phyloP scores from a whole-genome alignment of 2,888 invertebrate species.

The Clepsis dumicolana region DNA sequence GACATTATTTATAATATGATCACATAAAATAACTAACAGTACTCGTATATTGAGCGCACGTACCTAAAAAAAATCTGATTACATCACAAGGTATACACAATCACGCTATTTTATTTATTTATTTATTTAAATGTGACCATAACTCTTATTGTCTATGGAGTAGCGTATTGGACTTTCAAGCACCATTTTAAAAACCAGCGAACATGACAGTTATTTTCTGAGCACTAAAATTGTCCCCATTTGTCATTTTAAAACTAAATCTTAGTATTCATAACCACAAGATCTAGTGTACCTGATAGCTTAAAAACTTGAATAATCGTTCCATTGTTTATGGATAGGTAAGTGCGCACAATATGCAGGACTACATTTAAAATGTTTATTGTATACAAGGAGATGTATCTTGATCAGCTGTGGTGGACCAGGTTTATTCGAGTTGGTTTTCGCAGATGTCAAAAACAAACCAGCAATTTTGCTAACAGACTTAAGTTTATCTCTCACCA shows the following conservation, averaged over 20 bases:
- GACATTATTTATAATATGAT: slow-evolving; percentile 30
- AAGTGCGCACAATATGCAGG: slow-evolving; percentile 14
- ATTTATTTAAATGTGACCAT: too few relatives aligned
- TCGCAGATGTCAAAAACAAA: neutral
- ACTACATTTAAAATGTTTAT: slow-evolving; percentile 1
- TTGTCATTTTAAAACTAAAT: neutral
- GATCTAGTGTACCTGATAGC: neutral
- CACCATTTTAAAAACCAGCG: neutral
- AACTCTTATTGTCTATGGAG: neutral
- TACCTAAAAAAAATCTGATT: neutral
- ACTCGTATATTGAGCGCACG: neutral
- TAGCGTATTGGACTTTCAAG: neutral
- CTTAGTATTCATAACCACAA: neutral
- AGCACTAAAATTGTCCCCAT: neutral
- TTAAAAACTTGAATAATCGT: slow-evolving; percentile 21
- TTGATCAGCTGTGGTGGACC: neutral
- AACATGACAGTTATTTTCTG: neutral
- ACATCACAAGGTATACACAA: neutral
- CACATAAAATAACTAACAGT: slow-evolving; percentile 6
- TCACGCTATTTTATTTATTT: too few relatives aligned
- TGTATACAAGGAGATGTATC: neutral
- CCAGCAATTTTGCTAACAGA: neutral
- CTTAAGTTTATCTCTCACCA: neutral
- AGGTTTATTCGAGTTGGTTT: neutral
- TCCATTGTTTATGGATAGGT: slow-evolving; percentile 8